Base-by-base conservation (phyloP, 2,113 vertebrate genomes). In the Varanus salvator region DNA sequence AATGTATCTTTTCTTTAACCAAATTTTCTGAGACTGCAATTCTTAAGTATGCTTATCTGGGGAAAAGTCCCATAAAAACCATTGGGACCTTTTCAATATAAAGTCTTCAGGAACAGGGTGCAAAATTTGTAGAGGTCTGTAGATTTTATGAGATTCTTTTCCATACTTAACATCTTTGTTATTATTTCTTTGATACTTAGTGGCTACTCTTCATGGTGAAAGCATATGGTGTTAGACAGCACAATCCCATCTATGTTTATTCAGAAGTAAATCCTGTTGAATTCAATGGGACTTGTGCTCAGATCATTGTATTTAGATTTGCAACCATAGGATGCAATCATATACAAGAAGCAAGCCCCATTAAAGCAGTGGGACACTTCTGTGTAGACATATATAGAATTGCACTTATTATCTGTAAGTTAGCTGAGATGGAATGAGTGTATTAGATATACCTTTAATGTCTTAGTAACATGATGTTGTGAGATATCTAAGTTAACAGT, bases 1-100 rank as follows among this genome's bases (percentile, higher is more conserved):
- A 85, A 94, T 80, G 68, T 95, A 85, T 94, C 91, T 95, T 82
- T 94, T 91, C 91, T 95, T 94, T 92, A 96, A 92, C 91, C 92
- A 91, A 95, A 80, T 90, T 94, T 93, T 92, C 93, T 80, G 93
- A 92, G 93, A 95, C 93, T 91, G 11, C 89, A 80, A 57, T 57
- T 54, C 50, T 66, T 54, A 77, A 76, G 69, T 29, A 68, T 50
- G 48, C 4, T 69, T 72, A 9, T 72, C 1, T 87, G 77, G 12
- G 29, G 4, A 4, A 72, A 50, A 71, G 12, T 71, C 44, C n/a
- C 66, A 31, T 90, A 76, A 75, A 78, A 85, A 85, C 78, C 44
- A 54, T 5, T 71, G 48, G 74, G 54, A 71, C 8, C 17, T 38
- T 21, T 9, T 90, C 27, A 48, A 34, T 78, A 11, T 90, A 80